Conservation (phyloP, 2,797 vertebrate species). For the Chelidonichthys spinosus region DNA sequence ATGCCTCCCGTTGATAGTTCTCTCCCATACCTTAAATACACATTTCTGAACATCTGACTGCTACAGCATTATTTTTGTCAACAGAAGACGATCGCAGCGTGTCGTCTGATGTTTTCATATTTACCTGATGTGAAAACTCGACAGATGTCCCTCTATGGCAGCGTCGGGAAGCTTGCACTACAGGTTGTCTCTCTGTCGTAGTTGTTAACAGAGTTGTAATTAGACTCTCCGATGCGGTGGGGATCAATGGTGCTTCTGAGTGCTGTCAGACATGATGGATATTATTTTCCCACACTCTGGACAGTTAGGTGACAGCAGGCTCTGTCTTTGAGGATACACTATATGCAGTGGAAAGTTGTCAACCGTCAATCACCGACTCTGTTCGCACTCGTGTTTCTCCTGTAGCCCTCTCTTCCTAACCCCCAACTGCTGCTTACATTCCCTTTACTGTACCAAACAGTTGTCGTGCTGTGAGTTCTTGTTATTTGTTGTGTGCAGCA, state of each 20-base stretch:
- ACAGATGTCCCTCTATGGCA: not conserved
- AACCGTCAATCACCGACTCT: constrained; percentile 53
- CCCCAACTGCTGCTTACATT: constrained; percentile 37
- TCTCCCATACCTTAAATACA: not conserved
- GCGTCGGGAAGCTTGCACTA: constrained; percentile 1
- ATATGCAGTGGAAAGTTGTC: constrained; percentile 50
- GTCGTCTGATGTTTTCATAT: not conserved
- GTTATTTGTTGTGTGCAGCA: constrained; percentile 23
- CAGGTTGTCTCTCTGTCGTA: constrained; percentile 32
- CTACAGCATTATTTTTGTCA: not conserved
- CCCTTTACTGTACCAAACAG: constrained; percentile 17
- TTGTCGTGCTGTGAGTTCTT: constrained; percentile 8
- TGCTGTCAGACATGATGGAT: constrained; percentile 68
- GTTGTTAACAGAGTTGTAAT: constrained; percentile 59
- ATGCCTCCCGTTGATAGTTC: not conserved
- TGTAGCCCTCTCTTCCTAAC: constrained; percentile 37
- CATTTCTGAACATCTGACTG: not conserved
- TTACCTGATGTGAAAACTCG: constrained; percentile 4
- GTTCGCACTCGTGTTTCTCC: constrained; percentile 41
- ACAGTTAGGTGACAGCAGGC: constrained; percentile 58
- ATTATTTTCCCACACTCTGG: constrained; percentile 48
- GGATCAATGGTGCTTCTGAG: constrained; percentile 50
- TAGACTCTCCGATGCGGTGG: constrained; percentile 48
- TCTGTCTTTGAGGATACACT: constrained; percentile 52
- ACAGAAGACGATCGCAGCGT: not conserved